These are phyloP conservation scores for Dynastes hyllus DNA, from an alignment of 2,888 invertebrate genomes.

Conservation along the genomic window DNA sequence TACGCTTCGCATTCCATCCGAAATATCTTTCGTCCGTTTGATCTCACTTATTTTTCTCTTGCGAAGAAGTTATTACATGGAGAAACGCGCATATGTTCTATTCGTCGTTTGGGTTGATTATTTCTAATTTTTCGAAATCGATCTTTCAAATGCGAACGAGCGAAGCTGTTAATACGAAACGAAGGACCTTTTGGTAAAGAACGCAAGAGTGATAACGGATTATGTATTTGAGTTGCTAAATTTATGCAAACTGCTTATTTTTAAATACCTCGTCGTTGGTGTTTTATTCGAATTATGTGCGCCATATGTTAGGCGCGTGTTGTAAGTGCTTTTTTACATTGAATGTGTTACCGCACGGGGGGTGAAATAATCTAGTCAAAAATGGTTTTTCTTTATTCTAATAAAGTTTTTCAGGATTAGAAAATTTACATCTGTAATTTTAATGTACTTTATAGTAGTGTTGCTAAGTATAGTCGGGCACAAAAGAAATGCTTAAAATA, in stretches of 20 bases:
- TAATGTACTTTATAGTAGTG: neutral
- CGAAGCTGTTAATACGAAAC: neutral
- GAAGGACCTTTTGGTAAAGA: neutral
- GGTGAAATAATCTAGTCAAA: slow-evolving; percentile 8
- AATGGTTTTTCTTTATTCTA: neutral
- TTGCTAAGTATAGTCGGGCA: neutral
- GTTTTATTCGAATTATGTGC: slow-evolving; percentile 5
- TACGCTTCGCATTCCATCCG: neutral
- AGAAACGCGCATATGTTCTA: neutral
- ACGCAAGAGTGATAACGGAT: neutral
- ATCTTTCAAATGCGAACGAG: neutral
- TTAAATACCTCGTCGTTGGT: neutral
- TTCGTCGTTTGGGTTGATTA: neutral
- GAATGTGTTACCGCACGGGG: neutral
- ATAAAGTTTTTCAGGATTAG: no score
- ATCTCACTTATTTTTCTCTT: slow-evolving; percentile 5
- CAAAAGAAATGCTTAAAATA: neutral
- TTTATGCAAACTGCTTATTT: slow-evolving; percentile 9
- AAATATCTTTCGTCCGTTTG: slow-evolving; percentile 14
- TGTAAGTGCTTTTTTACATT: slow-evolving; percentile 20
- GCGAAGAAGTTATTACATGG: neutral
- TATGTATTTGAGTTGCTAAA: slow-evolving; percentile 16
- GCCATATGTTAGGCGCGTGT: neutral
- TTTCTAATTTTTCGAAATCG: slow-evolving; percentile 1
- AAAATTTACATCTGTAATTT: slow-evolving; percentile 1